Evolutionary conservation across 2,113 vertebrate genomes (phyloP), one percentile per base, ranked within the genome.

Genomic region (Pyrgilauda ruficollis): DNA sequence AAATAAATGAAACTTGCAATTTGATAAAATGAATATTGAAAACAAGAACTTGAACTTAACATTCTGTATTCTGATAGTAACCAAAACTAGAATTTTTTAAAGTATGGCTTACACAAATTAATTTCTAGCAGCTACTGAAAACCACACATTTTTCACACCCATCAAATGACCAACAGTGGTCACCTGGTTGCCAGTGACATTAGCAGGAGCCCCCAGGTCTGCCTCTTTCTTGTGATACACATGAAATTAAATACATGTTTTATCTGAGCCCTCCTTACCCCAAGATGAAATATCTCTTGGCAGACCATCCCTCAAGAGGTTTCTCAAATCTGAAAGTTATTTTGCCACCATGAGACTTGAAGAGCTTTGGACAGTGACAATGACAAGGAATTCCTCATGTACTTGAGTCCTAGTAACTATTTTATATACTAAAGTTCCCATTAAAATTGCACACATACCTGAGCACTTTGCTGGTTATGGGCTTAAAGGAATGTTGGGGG

Each of bases 1-100:
- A 94, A 92, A 91, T 63, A 84, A 84, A 93, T 53, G 77, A 70
- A 89, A 91, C 63, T 7, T 93, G 97, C 94, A 62, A 96, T 83
- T 94, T 9, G 35, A 86, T 30, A 66, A 87, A 95, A 93, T 94
- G 55, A 95, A 80, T 31, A 83, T 22, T 43, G 56, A 69, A 41
- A 85, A 78, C 41, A 52, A 81, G 50, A 63, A 52, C 47, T 7
- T 55, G 33, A 39, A 83, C 33, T 74, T 21, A 6, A 83, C 46
- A 30, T 84, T 80, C 66, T 72, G n/a, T 13, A 46, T 55, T 86
- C 63, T 41, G 70, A 49, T 4, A 72, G 49, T 10, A 66, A 73
- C 23, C n/a, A 76, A 66, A 68, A 68, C 15, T 33, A 17, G 26
- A 27, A n/a, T 24, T 41, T 12, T 14, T 24, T 50, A 44, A 52